Percentiles rank a stretch among this genome's conserved stretches.
Conservation (phyloP, 2,888 invertebrate genomes). For the Cheilosia variabilis region DNA sequence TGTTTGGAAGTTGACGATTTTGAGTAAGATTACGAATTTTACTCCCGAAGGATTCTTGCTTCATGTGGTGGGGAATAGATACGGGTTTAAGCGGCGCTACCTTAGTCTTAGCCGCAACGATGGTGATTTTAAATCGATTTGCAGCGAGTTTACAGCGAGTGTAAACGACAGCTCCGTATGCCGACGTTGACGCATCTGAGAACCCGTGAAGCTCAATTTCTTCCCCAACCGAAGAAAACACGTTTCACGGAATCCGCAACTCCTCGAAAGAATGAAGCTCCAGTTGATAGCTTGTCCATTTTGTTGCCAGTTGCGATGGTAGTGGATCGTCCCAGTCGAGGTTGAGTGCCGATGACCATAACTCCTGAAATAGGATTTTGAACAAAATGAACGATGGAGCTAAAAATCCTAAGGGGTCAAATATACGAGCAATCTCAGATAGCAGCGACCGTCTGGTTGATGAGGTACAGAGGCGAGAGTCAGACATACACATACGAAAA, state of each 20-base stretch:
- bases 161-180: background rate
- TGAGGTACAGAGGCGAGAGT: background rate
- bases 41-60: background rate
- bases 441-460: slow-evolving; percentile 4
- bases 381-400: slow-evolving; percentile 19
- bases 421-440: slow-evolving; percentile 29
- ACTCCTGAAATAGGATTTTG: no score
- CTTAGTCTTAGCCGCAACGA: slow-evolving; percentile 16
- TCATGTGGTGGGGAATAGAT: background rate
- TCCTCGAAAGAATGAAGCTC: no score
- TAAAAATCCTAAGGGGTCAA: slow-evolving; percentile 20
- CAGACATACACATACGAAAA: background rate
- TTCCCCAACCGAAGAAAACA: no score
- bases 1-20: slow-evolving; percentile 2
- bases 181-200: background rate
- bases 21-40: slow-evolving; percentile 11
- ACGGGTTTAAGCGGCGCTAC: slow-evolving; percentile 39
- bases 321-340: no score
- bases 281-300: no score
- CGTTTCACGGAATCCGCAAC: no score
- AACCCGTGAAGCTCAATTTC: no score
- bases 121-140: background rate
- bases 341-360: background rate
- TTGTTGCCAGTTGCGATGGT: no score
- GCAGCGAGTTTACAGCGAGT: background rate